phyloP scores from a whole-genome alignment of 2,797 vertebrate species.

The Scomberomorus guttatus region DNA sequence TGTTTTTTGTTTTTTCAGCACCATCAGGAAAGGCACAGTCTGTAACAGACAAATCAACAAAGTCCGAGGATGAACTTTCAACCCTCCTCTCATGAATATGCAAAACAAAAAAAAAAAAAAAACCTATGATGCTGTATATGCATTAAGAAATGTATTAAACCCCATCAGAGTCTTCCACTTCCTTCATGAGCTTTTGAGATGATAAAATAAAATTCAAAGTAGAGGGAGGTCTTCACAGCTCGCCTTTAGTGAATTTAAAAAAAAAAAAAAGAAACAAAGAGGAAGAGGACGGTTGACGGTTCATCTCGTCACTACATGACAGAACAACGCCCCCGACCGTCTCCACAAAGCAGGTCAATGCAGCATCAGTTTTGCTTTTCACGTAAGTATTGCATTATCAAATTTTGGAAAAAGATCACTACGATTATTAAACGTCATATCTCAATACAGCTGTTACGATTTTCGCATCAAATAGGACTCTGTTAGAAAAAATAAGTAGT shows the following conservation, averaged over 20 bases:
- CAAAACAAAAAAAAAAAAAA: background rate
- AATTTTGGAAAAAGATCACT: conserved; percentile 63
- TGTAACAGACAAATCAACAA: conserved; percentile 77
- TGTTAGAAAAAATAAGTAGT: conserved; percentile 84
- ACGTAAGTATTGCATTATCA: conserved; percentile 78
- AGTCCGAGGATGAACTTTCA: conserved; percentile 64
- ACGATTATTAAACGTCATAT: conserved; percentile 50
- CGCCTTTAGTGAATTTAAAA: background rate
- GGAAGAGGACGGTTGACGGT: conserved; percentile 55
- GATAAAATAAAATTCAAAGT: conserved; percentile 26
- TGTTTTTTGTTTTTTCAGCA: conserved; percentile 85
- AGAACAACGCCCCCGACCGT: conserved; percentile 20
- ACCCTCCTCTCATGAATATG: conserved; percentile 57
- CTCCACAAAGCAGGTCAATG: conserved; percentile 42
- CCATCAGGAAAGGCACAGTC: conserved; percentile 98
- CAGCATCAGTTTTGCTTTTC: conserved; percentile 26
- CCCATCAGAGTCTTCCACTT: conserved; percentile 10
- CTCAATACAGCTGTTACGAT: conserved; percentile 50
- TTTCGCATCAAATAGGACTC: conserved; percentile 71
- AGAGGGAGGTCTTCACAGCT: conserved; percentile 35
- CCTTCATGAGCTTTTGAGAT: conserved; percentile 46
- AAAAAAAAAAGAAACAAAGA: background rate
- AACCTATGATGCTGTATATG: background rate
- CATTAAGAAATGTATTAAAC: conserved; percentile 12
- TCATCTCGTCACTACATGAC: conserved; percentile 47